Evolutionary conservation across 2,113 vertebrate species (phyloP).

Genomic region (Brachyistius frenatus): DNA sequence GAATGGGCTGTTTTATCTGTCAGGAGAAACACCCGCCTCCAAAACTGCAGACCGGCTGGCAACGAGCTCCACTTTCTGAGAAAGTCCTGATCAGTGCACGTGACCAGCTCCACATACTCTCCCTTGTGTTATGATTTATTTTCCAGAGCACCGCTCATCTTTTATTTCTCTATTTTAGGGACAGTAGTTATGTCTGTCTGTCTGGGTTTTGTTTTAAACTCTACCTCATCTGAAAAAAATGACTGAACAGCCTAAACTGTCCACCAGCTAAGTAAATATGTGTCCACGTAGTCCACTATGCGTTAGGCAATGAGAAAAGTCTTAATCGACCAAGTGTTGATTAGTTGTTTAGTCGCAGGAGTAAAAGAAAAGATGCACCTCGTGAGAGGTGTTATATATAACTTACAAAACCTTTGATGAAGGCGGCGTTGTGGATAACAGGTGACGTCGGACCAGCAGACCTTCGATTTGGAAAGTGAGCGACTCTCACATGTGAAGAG

Average conservation of each 20-base stretch:
- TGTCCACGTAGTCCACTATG: too few relatives aligned
- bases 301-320: too few relatives aligned
- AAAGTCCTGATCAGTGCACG: slow-evolving; percentile 14
- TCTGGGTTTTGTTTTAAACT: too few relatives aligned
- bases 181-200: background rate
- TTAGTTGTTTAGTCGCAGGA: too few relatives aligned
- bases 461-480: too few relatives aligned
- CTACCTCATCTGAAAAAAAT: background rate
- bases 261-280: background rate
- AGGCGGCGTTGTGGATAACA: too few relatives aligned
- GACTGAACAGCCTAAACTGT: background rate
- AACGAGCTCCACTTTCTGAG: slow-evolving; percentile 37
- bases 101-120: background rate
- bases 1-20: slow-evolving; percentile 46
- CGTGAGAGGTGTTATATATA: too few relatives aligned
- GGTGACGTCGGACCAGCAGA: too few relatives aligned
- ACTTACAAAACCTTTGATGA: too few relatives aligned
- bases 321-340: too few relatives aligned
- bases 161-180: background rate
- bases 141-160: background rate
- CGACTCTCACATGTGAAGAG: too few relatives aligned
- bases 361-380: too few relatives aligned
- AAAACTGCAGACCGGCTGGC: slow-evolving; percentile 6
- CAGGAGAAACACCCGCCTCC: slow-evolving; percentile 26
- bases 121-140: background rate